A percentile compares a stretch with the other conserved stretches of the same genome.
Conservation (phyloP, 1,140 invertebrate species). For the Chymomyza costata region DNA sequence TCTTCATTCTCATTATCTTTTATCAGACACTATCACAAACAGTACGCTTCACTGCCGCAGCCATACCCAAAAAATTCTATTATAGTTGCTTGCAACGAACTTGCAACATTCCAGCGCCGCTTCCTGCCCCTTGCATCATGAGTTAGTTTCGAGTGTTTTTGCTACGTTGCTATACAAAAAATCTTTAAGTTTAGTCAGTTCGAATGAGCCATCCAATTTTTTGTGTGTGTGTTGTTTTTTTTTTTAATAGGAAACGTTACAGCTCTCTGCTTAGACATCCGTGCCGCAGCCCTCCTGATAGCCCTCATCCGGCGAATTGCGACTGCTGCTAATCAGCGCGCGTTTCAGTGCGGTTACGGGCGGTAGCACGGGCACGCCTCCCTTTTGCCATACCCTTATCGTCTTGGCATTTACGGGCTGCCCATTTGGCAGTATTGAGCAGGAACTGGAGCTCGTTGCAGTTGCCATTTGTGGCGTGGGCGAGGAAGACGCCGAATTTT, state of each 20-base stretch:
- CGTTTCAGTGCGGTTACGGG: constrained; percentile 87
- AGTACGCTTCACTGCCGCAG: constrained; percentile 37
- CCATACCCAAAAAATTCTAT: neutral
- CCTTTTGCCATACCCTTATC: constrained; percentile 88
- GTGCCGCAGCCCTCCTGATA: constrained; percentile 94
- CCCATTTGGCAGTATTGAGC: constrained; percentile 66
- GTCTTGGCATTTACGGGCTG: constrained; percentile 82
- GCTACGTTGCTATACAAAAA: constrained; percentile 3
- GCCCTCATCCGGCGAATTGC: constrained; percentile 91
- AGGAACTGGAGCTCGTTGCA: constrained; percentile 44
- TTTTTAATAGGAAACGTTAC: too few species aligned
- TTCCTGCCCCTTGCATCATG: constrained; percentile 45
- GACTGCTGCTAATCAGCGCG: constrained; percentile 84
- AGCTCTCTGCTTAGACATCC: constrained; percentile 81
- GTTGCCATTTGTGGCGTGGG: constrained; percentile 24
- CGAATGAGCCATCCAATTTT: too few species aligned
- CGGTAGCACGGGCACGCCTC: constrained; percentile 86
- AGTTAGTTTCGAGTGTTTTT: constrained; percentile 25
- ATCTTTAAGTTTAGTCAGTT: constrained; percentile 62
- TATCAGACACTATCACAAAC: constrained; percentile 75
- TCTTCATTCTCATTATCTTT: constrained; percentile 65
- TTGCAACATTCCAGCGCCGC: too few species aligned
- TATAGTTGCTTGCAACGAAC: too few species aligned
- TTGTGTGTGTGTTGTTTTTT: constrained; percentile 3
- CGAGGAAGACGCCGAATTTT: constrained; percentile 36